phyloP scores from a whole-genome alignment of 2,888 invertebrate species.

The Cryptocephalus primarius region DNA sequence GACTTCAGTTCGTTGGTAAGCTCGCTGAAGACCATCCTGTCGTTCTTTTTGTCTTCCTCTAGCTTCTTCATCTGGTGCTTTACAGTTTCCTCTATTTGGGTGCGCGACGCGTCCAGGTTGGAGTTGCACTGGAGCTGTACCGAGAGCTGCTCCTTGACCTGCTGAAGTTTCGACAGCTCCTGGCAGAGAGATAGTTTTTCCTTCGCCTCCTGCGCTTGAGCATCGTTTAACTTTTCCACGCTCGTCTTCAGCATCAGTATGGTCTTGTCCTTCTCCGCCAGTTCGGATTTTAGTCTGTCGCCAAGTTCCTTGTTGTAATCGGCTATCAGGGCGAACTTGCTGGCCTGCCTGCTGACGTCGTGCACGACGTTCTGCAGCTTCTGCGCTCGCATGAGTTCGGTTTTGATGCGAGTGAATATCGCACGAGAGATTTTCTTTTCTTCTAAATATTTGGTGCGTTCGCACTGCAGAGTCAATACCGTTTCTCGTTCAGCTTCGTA shows the following conservation, averaged over 20 bases:
- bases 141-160: constrained; percentile 26
- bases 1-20: constrained; percentile 23
- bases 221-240: constrained; percentile 26
- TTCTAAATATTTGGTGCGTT: constrained; percentile 28
- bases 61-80: constrained; percentile 22
- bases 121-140: constrained; percentile 25
- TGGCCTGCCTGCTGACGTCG: constrained; percentile 29
- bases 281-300: constrained; percentile 28
- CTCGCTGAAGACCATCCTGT: constrained; percentile 24
- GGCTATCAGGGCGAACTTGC: constrained; percentile 30
- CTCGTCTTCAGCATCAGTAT: constrained; percentile 26
- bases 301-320: constrained; percentile 33
- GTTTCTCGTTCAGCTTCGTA: constrained; percentile 24
- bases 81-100: constrained; percentile 21
- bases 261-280: constrained; percentile 25
- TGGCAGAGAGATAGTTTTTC: constrained; percentile 31
- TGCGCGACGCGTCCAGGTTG: constrained; percentile 23
- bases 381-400: constrained; percentile 25
- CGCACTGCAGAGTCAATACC: constrained; percentile 23
- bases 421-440: constrained; percentile 29
- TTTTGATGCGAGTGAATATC: constrained; percentile 28
- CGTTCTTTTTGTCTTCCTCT: constrained; percentile 27
- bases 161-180: constrained; percentile 29
- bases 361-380: constrained; percentile 26
- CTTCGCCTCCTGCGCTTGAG: constrained; percentile 27